These are phyloP conservation scores for Phyllotreta striolata DNA, from an alignment of 2,888 invertebrate species.

Conservation along the genomic window DNA sequence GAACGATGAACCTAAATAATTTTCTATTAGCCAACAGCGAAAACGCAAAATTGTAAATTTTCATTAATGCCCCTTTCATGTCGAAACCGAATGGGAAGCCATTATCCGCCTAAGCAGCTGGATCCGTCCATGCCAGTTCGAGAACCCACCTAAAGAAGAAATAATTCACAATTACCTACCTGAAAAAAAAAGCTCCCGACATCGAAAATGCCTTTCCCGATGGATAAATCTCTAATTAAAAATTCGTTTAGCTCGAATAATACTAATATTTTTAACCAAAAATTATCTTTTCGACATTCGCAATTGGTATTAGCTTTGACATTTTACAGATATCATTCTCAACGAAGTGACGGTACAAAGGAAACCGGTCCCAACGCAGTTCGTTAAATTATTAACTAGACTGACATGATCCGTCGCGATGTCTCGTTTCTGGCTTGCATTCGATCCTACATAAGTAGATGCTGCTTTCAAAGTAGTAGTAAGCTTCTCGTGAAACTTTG, in stretches of 20 bases:
- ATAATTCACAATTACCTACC: too few relatives aligned
- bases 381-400: constrained; percentile 18
- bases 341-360: constrained; percentile 15
- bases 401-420: neutral
- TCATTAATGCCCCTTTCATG: constrained; percentile 34
- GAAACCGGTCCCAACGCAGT: constrained; percentile 5
- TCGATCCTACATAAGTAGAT: constrained; percentile 13
- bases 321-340: constrained; percentile 4
- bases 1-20: constrained; percentile 42
- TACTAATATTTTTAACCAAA: neutral
- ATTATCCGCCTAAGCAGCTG: constrained; percentile 25
- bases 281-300: neutral
- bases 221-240: too few relatives aligned
- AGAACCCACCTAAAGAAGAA: too few relatives aligned
- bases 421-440: neutral
- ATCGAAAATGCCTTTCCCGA: too few relatives aligned
- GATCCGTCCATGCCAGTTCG: too few relatives aligned
- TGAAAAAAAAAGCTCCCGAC: too few relatives aligned
- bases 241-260: neutral
- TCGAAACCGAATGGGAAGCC: constrained; percentile 23
- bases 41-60: constrained; percentile 44
- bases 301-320: constrained; percentile 4
- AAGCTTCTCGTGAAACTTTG: constrained; percentile 22
- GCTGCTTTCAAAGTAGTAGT: constrained; percentile 14
- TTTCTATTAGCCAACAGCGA: constrained; percentile 37